Percentiles rank a stretch among this genome's conserved stretches.
These are phyloP conservation scores for Calidris pugnax DNA, from an alignment of 2,113 vertebrate genomes.

Conservation along the genomic window DNA sequence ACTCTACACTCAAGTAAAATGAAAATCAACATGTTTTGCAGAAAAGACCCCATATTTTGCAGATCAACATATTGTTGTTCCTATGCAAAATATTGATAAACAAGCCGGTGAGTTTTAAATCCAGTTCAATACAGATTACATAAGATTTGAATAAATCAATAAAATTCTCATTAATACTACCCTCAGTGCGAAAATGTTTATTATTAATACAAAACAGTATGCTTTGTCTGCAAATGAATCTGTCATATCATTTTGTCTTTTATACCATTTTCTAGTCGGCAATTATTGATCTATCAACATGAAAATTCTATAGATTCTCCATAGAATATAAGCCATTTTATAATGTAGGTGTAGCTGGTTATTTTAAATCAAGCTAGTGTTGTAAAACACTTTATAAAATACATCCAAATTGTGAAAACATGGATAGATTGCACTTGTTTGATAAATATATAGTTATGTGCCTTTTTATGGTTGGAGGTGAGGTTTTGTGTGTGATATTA, in stretches of 20 bases:
- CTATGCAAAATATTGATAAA: constrained; percentile 25
- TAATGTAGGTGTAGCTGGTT: background rate
- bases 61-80: background rate
- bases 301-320: background rate
- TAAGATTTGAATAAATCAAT: constrained; percentile 20
- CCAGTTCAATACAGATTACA: constrained; percentile 8
- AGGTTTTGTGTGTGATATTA: background rate
- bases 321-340: background rate
- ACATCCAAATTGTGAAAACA: background rate
- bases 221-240: constrained; percentile 1
- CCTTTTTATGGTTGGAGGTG: background rate
- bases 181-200: background rate
- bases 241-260: background rate
- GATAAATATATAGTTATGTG: fast-evolving
- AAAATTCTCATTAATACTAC: constrained; percentile 12
- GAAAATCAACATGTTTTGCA: background rate
- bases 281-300: background rate
- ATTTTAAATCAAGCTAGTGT: background rate
- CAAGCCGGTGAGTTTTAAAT: constrained; percentile 2
- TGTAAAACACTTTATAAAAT: background rate
- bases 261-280: background rate
- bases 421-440: background rate
- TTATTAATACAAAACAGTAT: background rate
- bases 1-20: background rate
- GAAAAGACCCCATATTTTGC: background rate